phyloP scores from a whole-genome alignment of 2,797 vertebrate genomes.

The Acomys russatus region DNA sequence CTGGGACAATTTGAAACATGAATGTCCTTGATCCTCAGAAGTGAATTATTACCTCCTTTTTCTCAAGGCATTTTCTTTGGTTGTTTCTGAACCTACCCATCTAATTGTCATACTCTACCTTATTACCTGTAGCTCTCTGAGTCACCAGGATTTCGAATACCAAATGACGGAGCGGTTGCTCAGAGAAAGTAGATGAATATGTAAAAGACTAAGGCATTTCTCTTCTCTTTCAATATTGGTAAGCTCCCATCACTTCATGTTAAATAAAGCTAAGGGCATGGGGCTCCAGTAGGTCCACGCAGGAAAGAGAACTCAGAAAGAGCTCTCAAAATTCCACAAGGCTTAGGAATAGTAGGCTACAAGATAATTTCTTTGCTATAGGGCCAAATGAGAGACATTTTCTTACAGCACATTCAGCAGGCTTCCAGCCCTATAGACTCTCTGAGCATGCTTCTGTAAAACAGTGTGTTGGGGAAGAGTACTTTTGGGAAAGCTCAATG shows the following conservation, averaged over 20 bases:
- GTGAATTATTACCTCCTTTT: background rate
- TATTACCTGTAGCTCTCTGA: background rate
- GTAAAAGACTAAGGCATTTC: background rate
- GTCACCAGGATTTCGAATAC: background rate
- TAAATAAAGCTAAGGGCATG: background rate
- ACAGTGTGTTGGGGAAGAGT: conserved; percentile 63
- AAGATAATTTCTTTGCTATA: conserved; percentile 62
- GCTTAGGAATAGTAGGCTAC: conserved; percentile 54
- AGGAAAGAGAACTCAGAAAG: background rate
- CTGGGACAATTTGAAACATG: conserved; percentile 21
- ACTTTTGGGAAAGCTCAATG: conserved; percentile 69
- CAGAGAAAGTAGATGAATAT: background rate
- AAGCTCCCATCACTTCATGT: conserved; percentile 17
- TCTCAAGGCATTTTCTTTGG: background rate
- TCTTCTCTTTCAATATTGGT: conserved; percentile 49
- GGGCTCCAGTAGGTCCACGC: background rate
- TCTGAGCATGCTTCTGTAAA: conserved; percentile 60
- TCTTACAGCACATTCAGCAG: conserved; percentile 66
- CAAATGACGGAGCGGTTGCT: background rate
- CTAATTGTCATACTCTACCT: background rate
- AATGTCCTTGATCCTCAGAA: background rate
- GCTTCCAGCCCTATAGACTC: conserved; percentile 42
- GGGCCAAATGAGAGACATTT: conserved; percentile 67
- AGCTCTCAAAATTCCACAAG: background rate
- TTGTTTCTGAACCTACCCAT: background rate